A percentile compares a stretch with the other conserved stretches of the same genome.
These are phyloP conservation scores for Antechinus flavipes DNA, from an alignment of 2,113 vertebrate species.

Conservation along the genomic window DNA sequence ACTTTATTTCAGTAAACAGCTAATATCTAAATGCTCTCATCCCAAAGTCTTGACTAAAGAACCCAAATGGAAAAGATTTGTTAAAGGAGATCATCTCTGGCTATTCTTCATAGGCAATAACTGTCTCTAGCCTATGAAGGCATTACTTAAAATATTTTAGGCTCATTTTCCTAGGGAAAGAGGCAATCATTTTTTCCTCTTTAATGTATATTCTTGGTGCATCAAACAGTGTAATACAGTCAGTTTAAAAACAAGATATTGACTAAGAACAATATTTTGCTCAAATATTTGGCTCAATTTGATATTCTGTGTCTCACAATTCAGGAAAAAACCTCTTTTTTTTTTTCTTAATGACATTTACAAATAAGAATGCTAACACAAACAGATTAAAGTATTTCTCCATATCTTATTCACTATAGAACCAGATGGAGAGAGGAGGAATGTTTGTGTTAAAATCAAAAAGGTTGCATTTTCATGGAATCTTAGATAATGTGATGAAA, in stretches of 20 bases:
- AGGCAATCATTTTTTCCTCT: not conserved
- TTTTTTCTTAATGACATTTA: constrained; percentile 22
- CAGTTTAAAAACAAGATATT: not conserved
- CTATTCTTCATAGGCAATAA: constrained; percentile 22
- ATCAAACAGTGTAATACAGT: not conserved
- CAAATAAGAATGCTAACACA: constrained; percentile 30
- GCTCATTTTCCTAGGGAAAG: not conserved
- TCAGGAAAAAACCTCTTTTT: constrained; percentile 11
- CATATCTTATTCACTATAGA: constrained; percentile 59
- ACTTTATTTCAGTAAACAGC: constrained; percentile 48
- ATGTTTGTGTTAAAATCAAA: not conserved
- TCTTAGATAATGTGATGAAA: constrained; percentile 3
- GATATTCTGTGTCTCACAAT: constrained; percentile 28
- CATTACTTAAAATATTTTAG: constrained; percentile 16
- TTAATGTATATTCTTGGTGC: not conserved
- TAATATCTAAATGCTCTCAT: constrained; percentile 44
- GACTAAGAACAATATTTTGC: not conserved
- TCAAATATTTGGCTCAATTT: not conserved
- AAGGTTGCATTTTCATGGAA: constrained; percentile 21
- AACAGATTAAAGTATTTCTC: constrained; percentile 30
- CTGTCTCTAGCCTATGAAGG: not conserved
- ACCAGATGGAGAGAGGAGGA: not conserved
- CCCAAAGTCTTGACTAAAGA: constrained; percentile 36
- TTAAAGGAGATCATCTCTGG: constrained; percentile 30
- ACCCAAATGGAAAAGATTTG: constrained; percentile 31